Conservation (phyloP, 2,113 vertebrate genomes). For the Oncorhynchus mykiss region DNA sequence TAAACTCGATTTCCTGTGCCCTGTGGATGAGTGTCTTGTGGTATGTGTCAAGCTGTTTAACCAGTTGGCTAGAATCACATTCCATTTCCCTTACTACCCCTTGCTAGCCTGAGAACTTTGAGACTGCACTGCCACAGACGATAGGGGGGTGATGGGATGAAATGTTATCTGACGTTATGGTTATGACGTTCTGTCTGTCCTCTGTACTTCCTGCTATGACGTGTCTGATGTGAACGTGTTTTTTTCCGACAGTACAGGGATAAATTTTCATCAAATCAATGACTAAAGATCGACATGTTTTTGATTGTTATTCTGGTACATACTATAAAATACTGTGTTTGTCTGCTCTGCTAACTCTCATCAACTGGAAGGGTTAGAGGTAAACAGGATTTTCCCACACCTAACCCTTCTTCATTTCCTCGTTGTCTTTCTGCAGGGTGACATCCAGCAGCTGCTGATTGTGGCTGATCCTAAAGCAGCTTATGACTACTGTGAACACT, state of each 20-base stretch:
- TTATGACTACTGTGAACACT: slow-evolving; percentile 96
- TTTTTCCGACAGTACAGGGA: neutral
- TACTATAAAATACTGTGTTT: neutral
- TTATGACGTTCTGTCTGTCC: neutral
- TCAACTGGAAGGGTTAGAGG: neutral
- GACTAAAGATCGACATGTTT: neutral
- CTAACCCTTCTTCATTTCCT: neutral
- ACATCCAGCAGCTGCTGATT: slow-evolving; percentile 96
- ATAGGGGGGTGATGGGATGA: neutral
- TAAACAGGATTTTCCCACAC: too few species aligned
- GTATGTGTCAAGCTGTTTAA: slow-evolving; percentile 43
- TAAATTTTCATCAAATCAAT: neutral
- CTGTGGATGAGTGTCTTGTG: slow-evolving; percentile 23
- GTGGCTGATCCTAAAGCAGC: slow-evolving; percentile 89
- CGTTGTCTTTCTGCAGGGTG: slow-evolving; percentile 77
- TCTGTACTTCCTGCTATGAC: neutral
- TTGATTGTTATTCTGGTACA: neutral
- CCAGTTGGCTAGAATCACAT: slow-evolving; percentile 30
- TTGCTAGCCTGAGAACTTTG: neutral
- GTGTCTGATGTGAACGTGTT: neutral
- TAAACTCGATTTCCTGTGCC: slow-evolving; percentile 36
- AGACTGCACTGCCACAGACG: neutral
- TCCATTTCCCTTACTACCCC: slow-evolving; percentile 13
- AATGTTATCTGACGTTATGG: neutral
- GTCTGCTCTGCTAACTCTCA: neutral